Evolutionary conservation across 2,113 vertebrate genomes (phyloP), one percentile per base, ranked within the genome.

Genomic region (Rana temporaria): DNA sequence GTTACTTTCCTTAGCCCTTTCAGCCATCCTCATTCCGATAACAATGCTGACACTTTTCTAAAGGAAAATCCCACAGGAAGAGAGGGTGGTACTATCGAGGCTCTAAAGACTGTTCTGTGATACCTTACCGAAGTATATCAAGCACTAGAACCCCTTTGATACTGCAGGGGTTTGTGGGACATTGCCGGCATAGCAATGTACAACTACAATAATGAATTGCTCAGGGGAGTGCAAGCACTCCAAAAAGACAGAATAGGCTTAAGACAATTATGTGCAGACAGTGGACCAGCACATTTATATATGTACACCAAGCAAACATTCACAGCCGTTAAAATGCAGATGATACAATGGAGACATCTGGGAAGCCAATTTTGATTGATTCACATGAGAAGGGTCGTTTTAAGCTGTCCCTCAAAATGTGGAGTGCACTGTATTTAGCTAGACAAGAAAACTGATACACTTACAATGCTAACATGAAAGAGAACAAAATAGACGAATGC

Each of bases 41-140:
- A 59, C 52, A 22, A 75, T 48, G 71, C 62, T 30, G 71, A 66
- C 62, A 60, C 69, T 75, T 68, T 30, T 67, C n/a, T 71, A 75
- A 74, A 75, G 80, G 66, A 79, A 42, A 67, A 48, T 79, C 64
- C 55, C 64, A 79, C 62, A n/a, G 77, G 64, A 73, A 56, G 66
- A 19, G 70, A 64, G 80, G 62, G 63, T 59, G 53, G 30, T 30
- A 38, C 42, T 66, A 57, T 38, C 52, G 73, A 48, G 80, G 71
- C 52, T 75, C 71, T 62, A 65, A 82, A 67, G 71, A 82, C 63
- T 75, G 62, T 52, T 81, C 79, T 81, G 67, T 72, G 59, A 66
- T 75, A 74, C 48, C 48, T 68, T 42, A 69, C 80, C 55, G 53
- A 60, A 74, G 60, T 53, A 74, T 52, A 26, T 20, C 60, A 73